A percentile compares a stretch with the other conserved stretches of the same genome.
Evolutionary conservation across 2,797 vertebrate genomes (phyloP).

Genomic region (Coluber constrictor): DNA sequence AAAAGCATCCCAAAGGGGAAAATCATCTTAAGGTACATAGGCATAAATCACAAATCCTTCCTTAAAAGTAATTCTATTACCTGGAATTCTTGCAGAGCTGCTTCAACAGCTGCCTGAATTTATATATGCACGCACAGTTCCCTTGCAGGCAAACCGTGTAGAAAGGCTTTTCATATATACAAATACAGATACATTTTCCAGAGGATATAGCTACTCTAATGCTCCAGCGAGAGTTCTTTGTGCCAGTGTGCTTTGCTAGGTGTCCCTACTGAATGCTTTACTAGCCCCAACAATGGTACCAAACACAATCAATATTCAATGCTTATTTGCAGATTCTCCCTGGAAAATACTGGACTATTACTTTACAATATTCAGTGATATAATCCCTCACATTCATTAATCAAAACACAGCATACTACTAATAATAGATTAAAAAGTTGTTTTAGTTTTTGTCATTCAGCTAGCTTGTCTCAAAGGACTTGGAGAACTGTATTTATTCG

Average conservation of each 20-base stretch:
- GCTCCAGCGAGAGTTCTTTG: not conserved
- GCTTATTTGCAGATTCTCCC: not conserved
- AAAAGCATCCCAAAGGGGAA: not conserved
- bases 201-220: not conserved
- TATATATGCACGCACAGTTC: not conserved
- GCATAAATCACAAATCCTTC: not conserved
- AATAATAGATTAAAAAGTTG: not conserved
- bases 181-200: not conserved
- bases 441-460: not conserved
- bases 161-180: not conserved
- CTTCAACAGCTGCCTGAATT: not conserved
- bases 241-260: not conserved
- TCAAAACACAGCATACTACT: not conserved
- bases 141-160: not conserved
- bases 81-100: not conserved
- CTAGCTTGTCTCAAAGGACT: not conserved
- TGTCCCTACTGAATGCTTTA: not conserved
- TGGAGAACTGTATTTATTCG: not conserved
- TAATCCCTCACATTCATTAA: slow-evolving; percentile 29
- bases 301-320: not conserved
- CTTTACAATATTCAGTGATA: not conserved
- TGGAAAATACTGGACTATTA: not conserved
- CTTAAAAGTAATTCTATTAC: not conserved
- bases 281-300: not conserved
- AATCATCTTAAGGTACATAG: not conserved